These are phyloP conservation scores for Tinamus major DNA, from an alignment of 2,797 vertebrate species.

Conservation along the genomic window DNA sequence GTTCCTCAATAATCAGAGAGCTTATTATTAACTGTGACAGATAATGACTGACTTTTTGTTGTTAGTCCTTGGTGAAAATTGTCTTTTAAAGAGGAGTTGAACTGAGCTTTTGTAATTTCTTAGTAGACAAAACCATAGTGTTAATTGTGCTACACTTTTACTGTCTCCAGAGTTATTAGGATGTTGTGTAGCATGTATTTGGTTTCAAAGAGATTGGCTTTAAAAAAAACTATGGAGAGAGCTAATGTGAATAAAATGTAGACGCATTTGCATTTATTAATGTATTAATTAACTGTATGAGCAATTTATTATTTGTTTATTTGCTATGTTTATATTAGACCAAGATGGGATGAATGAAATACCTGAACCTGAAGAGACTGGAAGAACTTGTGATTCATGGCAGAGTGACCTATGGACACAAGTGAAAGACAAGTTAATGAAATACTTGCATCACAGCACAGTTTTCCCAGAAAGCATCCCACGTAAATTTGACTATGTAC, in stretches of 20 bases:
- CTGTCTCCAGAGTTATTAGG: background rate
- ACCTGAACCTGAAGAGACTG: conserved; percentile 1
- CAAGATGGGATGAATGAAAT: background rate
- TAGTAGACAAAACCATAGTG: background rate
- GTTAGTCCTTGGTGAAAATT: background rate
- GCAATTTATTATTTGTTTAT: conserved; percentile 23
- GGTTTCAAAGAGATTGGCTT: background rate
- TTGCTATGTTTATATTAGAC: conserved; percentile 56
- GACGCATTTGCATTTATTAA: too few relatives aligned
- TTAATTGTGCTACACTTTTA: background rate
- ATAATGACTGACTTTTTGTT: background rate
- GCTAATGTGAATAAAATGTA: background rate
- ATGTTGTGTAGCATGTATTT: rapidly evolving
- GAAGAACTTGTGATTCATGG: conserved; percentile 77
- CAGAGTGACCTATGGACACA: conserved; percentile 84
- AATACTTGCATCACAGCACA: conserved; percentile 78
- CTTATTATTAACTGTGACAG: background rate
- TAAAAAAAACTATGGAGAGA: background rate
- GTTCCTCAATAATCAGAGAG: background rate
- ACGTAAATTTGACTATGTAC: conserved; percentile 81
- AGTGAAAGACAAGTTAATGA: conserved; percentile 77
- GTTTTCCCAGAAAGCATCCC: conserved; percentile 86
- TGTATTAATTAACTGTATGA: background rate
- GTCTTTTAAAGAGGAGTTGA: background rate
- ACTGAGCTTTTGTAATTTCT: background rate